A percentile compares a stretch with the other conserved stretches of the same genome.
These are phyloP conservation scores for Camponotus pennsylvanicus DNA, from an alignment of 1,140 invertebrate species.

Conservation along the genomic window DNA sequence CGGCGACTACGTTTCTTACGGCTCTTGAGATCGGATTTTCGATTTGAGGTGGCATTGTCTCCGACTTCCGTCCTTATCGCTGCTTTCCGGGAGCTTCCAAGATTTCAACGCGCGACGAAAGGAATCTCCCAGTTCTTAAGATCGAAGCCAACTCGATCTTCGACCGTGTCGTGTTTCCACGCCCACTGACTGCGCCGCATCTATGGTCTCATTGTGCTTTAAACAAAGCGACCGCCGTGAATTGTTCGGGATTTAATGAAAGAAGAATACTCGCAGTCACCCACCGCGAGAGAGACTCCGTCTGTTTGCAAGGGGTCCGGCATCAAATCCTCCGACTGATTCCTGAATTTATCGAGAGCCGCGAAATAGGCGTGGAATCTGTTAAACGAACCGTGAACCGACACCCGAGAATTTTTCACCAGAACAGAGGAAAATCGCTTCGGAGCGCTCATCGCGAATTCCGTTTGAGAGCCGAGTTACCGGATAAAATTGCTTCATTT, in stretches of 20 bases:
- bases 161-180: slow-evolving; percentile 78
- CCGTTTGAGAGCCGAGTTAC: slow-evolving; percentile 8
- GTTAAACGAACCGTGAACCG: slow-evolving; percentile 77
- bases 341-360: slow-evolving; percentile 78
- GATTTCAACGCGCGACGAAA: slow-evolving; percentile 58
- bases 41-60: slow-evolving; percentile 69
- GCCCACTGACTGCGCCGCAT: slow-evolving; percentile 75
- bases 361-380: slow-evolving; percentile 66
- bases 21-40: slow-evolving; percentile 52
- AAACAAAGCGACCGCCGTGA: slow-evolving; percentile 79
- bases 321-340: slow-evolving; percentile 66
- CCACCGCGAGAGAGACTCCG: slow-evolving; percentile 28
- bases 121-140: slow-evolving; percentile 69
- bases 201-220: slow-evolving; percentile 80
- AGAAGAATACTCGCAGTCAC: slow-evolving; percentile 73
- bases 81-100: slow-evolving; percentile 63
- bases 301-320: slow-evolving; percentile 50
- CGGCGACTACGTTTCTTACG: slow-evolving; percentile 32
- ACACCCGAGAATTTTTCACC: slow-evolving; percentile 67
- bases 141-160: slow-evolving; percentile 76
- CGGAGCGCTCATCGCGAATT: slow-evolving; percentile 20
- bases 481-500: slow-evolving; percentile 38
- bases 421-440: slow-evolving; percentile 9
- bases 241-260: slow-evolving; percentile 82
- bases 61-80: slow-evolving; percentile 67